phyloP scores from a whole-genome alignment of 1,140 invertebrate genomes.

The Megathymus violae region DNA sequence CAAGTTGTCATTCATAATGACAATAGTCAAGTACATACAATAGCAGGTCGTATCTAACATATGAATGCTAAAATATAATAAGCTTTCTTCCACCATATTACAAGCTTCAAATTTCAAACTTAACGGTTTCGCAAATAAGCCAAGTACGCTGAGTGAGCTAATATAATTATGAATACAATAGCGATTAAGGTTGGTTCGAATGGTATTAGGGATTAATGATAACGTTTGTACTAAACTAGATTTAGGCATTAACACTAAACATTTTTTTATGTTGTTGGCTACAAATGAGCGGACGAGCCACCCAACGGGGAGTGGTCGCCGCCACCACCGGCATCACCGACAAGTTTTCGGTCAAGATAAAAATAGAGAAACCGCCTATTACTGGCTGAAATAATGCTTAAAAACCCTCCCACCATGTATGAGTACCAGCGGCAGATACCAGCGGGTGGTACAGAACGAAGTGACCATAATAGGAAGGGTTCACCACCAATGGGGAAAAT shows the following conservation, averaged over 20 bases:
- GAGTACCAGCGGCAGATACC: too few species aligned
- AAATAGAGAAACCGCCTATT: too few species aligned
- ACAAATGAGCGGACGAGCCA: too few species aligned
- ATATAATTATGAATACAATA: conserved; percentile 48
- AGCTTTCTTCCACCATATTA: conserved; percentile 13
- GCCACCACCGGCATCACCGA: too few species aligned
- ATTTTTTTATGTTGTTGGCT: too few species aligned
- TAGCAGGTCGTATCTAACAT: background rate
- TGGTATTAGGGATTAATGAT: conserved; percentile 41
- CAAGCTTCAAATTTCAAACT: conserved; percentile 29
- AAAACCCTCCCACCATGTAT: too few species aligned
- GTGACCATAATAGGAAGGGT: too few species aligned
- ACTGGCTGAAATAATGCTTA: too few species aligned
- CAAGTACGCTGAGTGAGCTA: conserved; percentile 5
- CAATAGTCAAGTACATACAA: background rate
- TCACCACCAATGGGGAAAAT: too few species aligned
- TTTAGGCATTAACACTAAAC: conserved; percentile 11
- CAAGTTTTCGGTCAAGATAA: too few species aligned
- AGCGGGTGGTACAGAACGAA: too few species aligned
- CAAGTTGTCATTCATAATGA: conserved; percentile 24
- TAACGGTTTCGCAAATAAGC: background rate
- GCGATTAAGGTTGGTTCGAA: conserved; percentile 44
- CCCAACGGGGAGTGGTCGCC: too few species aligned
- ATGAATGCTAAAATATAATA: conserved; percentile 24
- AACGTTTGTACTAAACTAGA: conserved; percentile 39